phyloP scores from a whole-genome alignment of 1,140 invertebrate genomes.

The Drosophila gunungcola region DNA sequence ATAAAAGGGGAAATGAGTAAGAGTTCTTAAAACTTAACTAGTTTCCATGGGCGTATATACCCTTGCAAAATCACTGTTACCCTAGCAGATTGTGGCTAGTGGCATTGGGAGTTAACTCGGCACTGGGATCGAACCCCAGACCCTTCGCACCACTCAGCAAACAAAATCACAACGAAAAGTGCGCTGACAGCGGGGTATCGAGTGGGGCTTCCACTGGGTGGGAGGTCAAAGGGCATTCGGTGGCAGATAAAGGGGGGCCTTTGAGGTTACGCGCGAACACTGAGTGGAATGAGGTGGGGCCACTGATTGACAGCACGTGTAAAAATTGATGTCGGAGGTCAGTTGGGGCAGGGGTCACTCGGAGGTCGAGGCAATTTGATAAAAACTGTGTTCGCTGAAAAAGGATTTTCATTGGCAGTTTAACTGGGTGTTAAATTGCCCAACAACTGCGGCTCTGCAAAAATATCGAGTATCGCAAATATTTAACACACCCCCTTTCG shows the following conservation, averaged over 20 bases:
- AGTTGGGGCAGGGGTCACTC: conserved; percentile 26
- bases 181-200: conserved; percentile 40
- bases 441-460: conserved; percentile 22
- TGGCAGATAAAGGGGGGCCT: background rate
- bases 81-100: conserved; percentile 11
- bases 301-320: conserved; percentile 57
- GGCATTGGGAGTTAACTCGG: conserved; percentile 21
- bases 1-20: background rate
- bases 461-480: conserved; percentile 30
- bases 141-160: conserved; percentile 11
- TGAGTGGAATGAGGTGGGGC: conserved; percentile 19
- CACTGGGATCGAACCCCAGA: conserved; percentile 15
- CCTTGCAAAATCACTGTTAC: background rate
- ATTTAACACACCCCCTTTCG: conserved; percentile 12
- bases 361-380: conserved; percentile 28
- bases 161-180: conserved; percentile 42
- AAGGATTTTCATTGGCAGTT: conserved; percentile 21
- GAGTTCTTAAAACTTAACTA: no score
- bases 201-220: conserved; percentile 11
- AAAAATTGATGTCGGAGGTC: conserved; percentile 55
- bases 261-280: conserved; percentile 43
- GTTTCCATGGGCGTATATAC: conserved; percentile 5
- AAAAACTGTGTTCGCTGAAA: conserved; percentile 18
- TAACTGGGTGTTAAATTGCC: conserved; percentile 39
- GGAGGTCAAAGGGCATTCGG: background rate